Evolutionary conservation across 2,113 vertebrate genomes (phyloP).

Genomic region (Alosa alosa): DNA sequence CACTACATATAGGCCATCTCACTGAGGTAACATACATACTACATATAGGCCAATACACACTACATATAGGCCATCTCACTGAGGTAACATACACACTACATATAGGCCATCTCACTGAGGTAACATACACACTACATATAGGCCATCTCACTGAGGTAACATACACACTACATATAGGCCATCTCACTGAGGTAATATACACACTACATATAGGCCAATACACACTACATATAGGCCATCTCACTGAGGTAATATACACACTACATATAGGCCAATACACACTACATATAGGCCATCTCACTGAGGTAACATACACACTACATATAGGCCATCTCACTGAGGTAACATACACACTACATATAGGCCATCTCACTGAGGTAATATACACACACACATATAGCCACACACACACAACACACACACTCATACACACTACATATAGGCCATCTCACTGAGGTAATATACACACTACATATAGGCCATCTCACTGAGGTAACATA

Average conservation of each 20-base stretch:
- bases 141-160: conserved; percentile 80
- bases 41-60: no score
- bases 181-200: conserved; percentile 70
- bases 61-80: conserved; percentile 70
- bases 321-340: conserved; percentile 57
- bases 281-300: conserved; percentile 64
- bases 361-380: no score
- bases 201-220: neutral
- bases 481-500: no score
- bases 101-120: neutral
- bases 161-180: neutral
- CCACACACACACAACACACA: no score
- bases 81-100: conserved; percentile 64
- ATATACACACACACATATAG: no score
- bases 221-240: neutral
- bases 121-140: neutral
- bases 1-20: neutral
- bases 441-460: no score
- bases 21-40: neutral
- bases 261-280: conserved; percentile 17
- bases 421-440: no score
- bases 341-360: conserved; percentile 57
- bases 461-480: no score
- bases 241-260: neutral
- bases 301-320: conserved; percentile 70